phyloP scores from a whole-genome alignment of 2,797 vertebrate species.

The Bucorvus abyssinicus region DNA sequence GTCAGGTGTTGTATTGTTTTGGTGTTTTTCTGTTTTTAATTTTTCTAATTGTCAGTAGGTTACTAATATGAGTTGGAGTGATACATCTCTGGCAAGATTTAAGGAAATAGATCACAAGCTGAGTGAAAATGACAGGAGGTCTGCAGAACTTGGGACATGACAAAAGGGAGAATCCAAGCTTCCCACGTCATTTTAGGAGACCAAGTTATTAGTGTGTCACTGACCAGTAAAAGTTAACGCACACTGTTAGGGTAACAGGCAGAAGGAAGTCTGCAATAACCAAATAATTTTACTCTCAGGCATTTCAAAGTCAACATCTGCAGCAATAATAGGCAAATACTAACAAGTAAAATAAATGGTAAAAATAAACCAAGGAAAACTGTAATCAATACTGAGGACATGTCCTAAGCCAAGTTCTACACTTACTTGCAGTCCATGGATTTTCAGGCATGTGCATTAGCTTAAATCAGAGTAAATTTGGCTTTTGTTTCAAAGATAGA shows the following conservation, averaged over 20 bases:
- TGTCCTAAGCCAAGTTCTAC: background rate
- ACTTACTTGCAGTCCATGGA: background rate
- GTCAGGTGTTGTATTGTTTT: background rate
- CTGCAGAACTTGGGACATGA: background rate
- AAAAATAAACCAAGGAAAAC: background rate
- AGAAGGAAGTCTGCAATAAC: background rate
- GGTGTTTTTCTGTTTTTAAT: background rate
- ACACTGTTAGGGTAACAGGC: background rate
- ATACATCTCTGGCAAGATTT: background rate
- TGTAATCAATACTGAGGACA: background rate
- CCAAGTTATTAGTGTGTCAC: background rate
- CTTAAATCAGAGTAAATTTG: constrained; percentile 10
- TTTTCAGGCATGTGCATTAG: background rate
- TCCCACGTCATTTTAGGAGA: background rate
- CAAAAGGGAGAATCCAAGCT: background rate
- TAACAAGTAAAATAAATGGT: background rate
- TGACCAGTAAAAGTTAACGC: background rate
- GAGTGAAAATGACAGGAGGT: background rate
- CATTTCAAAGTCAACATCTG: background rate
- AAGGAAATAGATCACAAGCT: background rate
- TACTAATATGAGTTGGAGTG: background rate
- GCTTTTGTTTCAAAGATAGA: background rate
- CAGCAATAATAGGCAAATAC: background rate
- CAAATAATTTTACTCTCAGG: background rate
- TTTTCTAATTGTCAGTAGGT: background rate